phyloP scores from a whole-genome alignment of 2,888 invertebrate species.

The Hypercompe scribonia region DNA sequence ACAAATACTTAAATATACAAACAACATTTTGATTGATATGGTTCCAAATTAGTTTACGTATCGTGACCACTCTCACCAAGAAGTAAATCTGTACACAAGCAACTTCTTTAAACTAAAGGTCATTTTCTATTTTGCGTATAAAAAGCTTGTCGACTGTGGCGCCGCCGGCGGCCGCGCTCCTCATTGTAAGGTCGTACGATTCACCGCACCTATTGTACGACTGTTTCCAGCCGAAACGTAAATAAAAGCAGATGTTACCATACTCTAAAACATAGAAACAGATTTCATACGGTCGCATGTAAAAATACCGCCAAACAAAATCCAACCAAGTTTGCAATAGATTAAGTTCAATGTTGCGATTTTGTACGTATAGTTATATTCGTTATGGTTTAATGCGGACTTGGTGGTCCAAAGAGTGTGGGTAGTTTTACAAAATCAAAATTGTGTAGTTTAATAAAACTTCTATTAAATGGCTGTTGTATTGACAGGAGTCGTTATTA shows the following conservation, averaged over 20 bases:
- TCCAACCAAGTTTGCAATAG: constrained; percentile 29
- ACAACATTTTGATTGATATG: not conserved
- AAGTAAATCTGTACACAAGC: constrained; percentile 27
- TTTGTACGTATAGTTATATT: constrained; percentile 19
- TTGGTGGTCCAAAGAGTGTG: constrained; percentile 71
- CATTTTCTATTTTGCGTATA: constrained; percentile 68
- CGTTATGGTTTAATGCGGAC: constrained; percentile 46
- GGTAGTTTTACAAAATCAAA: constrained; percentile 84
- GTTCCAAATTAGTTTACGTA: not conserved
- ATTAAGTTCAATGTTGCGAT: constrained; percentile 43
- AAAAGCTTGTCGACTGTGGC: constrained; percentile 55
- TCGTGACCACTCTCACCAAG: constrained; percentile 15
- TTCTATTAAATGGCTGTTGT: constrained; percentile 78
- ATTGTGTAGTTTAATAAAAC: constrained; percentile 82
- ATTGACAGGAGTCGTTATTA: constrained; percentile 70
- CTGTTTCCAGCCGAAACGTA: constrained; percentile 83
- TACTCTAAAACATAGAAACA: constrained; percentile 72
- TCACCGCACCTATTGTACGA: constrained; percentile 81
- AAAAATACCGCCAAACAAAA: constrained; percentile 38
- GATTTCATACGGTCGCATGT: constrained; percentile 47
- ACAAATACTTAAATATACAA: not conserved
- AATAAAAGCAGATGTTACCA: constrained; percentile 86
- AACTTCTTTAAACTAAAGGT: constrained; percentile 62
- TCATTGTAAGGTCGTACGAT: constrained; percentile 75
- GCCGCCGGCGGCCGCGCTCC: constrained; percentile 56